Evolutionary conservation across 2,113 vertebrate species (phyloP).

Genomic region (Oreochromis niloticus): DNA sequence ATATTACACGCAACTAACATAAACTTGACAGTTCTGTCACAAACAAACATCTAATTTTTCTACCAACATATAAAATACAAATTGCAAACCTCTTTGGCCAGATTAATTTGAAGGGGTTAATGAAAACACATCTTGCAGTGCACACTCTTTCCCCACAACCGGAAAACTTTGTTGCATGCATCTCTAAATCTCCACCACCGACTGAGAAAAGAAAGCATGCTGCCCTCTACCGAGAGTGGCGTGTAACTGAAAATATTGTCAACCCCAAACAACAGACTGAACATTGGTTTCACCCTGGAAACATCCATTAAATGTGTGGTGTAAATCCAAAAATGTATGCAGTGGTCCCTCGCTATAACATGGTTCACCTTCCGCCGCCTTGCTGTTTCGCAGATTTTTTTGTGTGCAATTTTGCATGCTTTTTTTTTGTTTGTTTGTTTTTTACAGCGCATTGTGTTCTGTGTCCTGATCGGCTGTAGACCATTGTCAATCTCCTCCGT

Average conservation of each 20-base stretch:
- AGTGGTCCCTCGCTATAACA: not conserved
- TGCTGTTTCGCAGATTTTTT: rapidly evolving
- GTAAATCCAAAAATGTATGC: not conserved
- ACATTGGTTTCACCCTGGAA: not conserved
- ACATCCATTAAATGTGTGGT: not conserved
- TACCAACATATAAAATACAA: no score
- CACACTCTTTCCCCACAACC: no score
- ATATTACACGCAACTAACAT: no score
- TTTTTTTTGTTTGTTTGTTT: not conserved
- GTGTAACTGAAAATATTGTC: not conserved
- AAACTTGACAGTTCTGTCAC: no score
- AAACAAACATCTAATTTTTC: no score
- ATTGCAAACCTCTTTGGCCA: no score
- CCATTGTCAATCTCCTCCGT: not conserved
- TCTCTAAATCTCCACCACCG: no score
- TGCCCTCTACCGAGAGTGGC: not conserved
- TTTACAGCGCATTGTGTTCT: not conserved
- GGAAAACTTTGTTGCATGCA: no score
- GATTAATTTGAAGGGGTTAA: no score
- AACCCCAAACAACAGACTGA: not conserved
- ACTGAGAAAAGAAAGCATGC: no score
- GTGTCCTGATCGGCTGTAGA: not conserved
- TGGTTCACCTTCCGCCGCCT: rapidly evolving
- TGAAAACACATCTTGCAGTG: no score
- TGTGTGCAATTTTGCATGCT: not conserved